Base-by-base conservation (phyloP, 2,888 invertebrate genomes). In the Megastigmus dorsalis region DNA sequence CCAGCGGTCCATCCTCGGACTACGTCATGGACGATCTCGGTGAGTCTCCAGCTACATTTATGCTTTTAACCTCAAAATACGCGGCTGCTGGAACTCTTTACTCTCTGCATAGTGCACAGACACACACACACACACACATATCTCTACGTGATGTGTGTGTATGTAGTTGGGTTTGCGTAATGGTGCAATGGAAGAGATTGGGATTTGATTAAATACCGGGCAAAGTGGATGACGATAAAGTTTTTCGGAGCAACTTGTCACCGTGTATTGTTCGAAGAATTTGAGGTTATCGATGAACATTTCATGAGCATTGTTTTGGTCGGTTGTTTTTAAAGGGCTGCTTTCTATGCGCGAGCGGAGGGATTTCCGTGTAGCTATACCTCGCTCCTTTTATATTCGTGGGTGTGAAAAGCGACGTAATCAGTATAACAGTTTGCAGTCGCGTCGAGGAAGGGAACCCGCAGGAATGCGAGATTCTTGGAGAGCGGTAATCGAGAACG, bases 11-110 rank as follows among this genome's bases (percentile, higher is more conserved):
- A 38, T 13, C 45, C 23, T 15, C 23, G 2, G 38, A n/a, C 6
- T 59, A n/a, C 48, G 62, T 1, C 54, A 75, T 75, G 75, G 75
- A 75, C 59, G 75, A 75, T 43, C 72, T 75, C 28, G 75, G 75
- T 75, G 33, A 75, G 75, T 75, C 0, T 18, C 30, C 4, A 5
- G 4, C n/a, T 0, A 4, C 30, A 3, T n/a, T 4, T 15, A 5
- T n/a, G 43, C 1, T 30, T 50, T 74, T 74, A 74, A 74, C 74
- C 74, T 74, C 74, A 74, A 74, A 74, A 41, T 57, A 2, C 9
- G 4, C 18, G 18, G 23, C 36, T 20, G 59, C 68, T 28, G 52
- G 33, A 26, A 38, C 20, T 6, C 28, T 1, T 7, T 3, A 18
- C 7, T 28, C 23, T 9, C 38, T n/a, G n/a, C n/a, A n/a, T n/a